Percentiles rank a stretch among this genome's conserved stretches.
Conservation (phyloP, 2,113 vertebrate species). For the Oryctolagus cuniculus region DNA sequence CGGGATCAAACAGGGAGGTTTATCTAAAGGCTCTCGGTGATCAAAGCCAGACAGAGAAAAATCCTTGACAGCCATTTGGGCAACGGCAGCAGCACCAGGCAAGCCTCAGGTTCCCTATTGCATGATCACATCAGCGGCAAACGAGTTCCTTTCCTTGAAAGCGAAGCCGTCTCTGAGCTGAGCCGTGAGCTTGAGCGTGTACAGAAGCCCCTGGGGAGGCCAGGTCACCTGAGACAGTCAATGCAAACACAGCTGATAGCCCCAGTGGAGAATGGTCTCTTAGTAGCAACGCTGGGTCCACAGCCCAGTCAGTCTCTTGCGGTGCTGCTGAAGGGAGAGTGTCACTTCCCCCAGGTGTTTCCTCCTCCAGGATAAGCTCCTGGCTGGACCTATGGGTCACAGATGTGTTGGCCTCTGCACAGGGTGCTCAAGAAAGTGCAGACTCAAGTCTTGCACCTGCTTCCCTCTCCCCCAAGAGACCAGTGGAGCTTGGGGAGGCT, state of each 20-base stretch:
- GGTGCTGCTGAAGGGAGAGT: not conserved
- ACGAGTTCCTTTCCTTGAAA: slow-evolving; percentile 79
- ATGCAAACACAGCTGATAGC: slow-evolving; percentile 31
- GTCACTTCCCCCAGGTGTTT: not conserved
- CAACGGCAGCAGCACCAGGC: slow-evolving; percentile 40
- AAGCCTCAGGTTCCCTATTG: slow-evolving; percentile 67
- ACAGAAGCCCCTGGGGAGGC: not conserved
- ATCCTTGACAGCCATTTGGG: not conserved
- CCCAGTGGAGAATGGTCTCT: slow-evolving; percentile 58
- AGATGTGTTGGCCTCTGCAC: not conserved
- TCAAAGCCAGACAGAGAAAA: not conserved
- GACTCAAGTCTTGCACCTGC: not conserved
- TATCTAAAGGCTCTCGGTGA: not conserved
- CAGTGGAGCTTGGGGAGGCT: not conserved
- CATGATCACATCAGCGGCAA: slow-evolving; percentile 66
- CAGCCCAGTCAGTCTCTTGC: not conserved
- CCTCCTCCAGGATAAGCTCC: not conserved
- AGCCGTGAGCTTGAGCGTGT: accelerated
- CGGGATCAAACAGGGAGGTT: not conserved
- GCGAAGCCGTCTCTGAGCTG: not conserved
- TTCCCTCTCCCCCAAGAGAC: not conserved
- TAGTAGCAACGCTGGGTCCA: not conserved
- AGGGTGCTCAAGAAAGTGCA: not conserved
- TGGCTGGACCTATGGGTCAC: not conserved
- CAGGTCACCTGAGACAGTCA: slow-evolving; percentile 43